Percentiles rank a stretch among this genome's conserved stretches.
phyloP scores from a whole-genome alignment of 2,888 invertebrate species.

The Apodemia duryi region DNA sequence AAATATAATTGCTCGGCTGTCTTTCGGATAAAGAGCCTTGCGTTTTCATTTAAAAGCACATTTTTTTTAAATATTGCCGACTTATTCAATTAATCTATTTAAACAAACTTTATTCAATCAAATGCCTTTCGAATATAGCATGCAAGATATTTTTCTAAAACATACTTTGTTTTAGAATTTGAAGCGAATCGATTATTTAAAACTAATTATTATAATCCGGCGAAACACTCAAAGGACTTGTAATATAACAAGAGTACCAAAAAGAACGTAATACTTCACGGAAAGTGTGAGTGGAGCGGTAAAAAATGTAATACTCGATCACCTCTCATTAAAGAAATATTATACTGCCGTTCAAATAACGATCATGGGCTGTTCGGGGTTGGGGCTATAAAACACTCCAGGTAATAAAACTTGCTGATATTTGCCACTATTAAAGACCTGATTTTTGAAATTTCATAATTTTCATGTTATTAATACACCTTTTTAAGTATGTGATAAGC shows the following conservation, averaged over 20 bases:
- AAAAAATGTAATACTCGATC: constrained; percentile 68
- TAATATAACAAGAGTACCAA: constrained; percentile 29
- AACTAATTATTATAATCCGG: constrained; percentile 69
- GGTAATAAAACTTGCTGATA: constrained; percentile 30
- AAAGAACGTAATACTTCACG: constrained; percentile 49
- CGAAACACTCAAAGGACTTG: constrained; percentile 46
- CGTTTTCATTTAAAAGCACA: too few species aligned
- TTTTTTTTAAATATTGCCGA: too few species aligned
- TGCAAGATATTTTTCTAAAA: too few species aligned
- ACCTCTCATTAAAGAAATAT: constrained; percentile 69
- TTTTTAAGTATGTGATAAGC: too few species aligned
- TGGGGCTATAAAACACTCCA: constrained; percentile 48
- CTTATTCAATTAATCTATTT: too few species aligned
- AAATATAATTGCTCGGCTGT: too few species aligned
- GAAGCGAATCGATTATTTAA: constrained; percentile 78
- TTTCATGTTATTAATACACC: too few species aligned
- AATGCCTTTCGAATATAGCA: too few species aligned
- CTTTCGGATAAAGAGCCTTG: too few species aligned
- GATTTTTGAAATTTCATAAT: too few species aligned
- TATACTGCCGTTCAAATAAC: constrained; percentile 49
- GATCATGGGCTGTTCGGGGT: constrained; percentile 73
- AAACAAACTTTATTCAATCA: too few species aligned
- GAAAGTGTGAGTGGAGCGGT: constrained; percentile 53
- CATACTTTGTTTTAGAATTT: constrained; percentile 52
- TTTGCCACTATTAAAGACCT: too few species aligned